Evolutionary conservation across 53 echinoderm and acorn worm genomes (phyloP).

Genomic region (Crossaster papposus): DNA sequence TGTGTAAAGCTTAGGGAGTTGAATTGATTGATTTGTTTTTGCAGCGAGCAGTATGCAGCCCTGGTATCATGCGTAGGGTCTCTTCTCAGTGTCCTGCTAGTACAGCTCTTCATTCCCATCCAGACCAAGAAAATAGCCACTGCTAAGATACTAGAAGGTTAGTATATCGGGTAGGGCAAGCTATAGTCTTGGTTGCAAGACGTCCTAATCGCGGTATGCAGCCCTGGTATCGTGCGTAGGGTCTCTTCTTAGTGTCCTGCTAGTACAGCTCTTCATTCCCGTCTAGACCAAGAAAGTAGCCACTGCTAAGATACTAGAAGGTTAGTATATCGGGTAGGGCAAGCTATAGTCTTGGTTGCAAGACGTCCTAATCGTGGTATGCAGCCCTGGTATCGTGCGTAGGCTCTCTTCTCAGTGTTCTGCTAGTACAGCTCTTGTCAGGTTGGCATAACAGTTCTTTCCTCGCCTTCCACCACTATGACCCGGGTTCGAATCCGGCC

Average conservation of each 20-base stretch:
- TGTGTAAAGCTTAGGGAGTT: no score
- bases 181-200: no score
- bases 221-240: conserved; percentile 71
- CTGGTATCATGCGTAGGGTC: conserved; percentile 71
- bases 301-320: conserved; percentile 23
- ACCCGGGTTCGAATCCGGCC: no score
- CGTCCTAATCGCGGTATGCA: conserved; percentile 54
- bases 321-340: no score
- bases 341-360: no score
- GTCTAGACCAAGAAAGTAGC: conserved; percentile 58
- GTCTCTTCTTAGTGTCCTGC: conserved; percentile 52
- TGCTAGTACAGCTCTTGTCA: conserved; percentile 60
- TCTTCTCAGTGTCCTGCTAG: conserved; percentile 47
- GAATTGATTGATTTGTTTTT: neutral
- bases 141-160: conserved; percentile 33
- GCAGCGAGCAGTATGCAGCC: conserved; percentile 73
- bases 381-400: conserved; percentile 68
- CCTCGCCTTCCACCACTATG: no score
- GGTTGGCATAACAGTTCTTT: no score
- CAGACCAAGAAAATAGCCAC: conserved; percentile 55
- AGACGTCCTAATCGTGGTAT: conserved; percentile 7
- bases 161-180: neutral
- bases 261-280: conserved; percentile 68
- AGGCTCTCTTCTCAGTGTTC: conserved; percentile 62
- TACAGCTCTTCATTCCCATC: conserved; percentile 66